These are phyloP conservation scores for Heloderma charlesbogerti DNA, from an alignment of 2,113 vertebrate genomes.

Conservation along the genomic window DNA sequence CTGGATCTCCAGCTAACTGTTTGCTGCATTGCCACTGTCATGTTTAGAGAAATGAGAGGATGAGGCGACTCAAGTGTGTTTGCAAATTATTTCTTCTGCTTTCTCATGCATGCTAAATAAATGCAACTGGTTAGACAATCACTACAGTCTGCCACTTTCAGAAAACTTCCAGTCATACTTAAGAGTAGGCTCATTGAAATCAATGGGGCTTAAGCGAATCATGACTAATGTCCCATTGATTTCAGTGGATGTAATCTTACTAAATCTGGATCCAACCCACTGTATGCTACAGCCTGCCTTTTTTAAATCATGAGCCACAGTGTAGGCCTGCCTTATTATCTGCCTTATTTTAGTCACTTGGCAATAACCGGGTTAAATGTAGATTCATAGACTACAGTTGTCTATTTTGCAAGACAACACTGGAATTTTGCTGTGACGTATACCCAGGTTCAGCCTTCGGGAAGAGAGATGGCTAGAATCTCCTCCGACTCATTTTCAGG, in stretches of 20 bases:
- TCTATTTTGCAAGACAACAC: constrained; percentile 26
- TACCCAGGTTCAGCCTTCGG: background rate
- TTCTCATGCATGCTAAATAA: background rate
- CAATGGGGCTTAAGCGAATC: too few relatives aligned
- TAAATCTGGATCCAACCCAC: too few relatives aligned
- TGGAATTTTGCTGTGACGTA: constrained; percentile 28
- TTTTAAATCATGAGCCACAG: background rate
- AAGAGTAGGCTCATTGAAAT: too few relatives aligned
- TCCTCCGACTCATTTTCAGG: constrained; percentile 37
- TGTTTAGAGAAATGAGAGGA: constrained; percentile 28
- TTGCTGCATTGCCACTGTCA: constrained; percentile 52
- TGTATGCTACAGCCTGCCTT: background rate
- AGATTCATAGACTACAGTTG: constrained; percentile 22
- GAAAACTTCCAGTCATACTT: too few relatives aligned
- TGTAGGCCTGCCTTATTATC: too few relatives aligned
- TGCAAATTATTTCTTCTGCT: constrained; percentile 24
- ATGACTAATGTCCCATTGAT: too few relatives aligned
- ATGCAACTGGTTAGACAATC: constrained; percentile 45
- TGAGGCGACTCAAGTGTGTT: constrained; percentile 38
- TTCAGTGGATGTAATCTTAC: too few relatives aligned
- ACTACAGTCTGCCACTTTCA: background rate
- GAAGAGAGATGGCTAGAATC: constrained; percentile 42
- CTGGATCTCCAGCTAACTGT: constrained; percentile 26
- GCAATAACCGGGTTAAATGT: constrained; percentile 24
- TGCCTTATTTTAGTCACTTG: constrained; percentile 15